Conservation (phyloP, 2,888 invertebrate genomes). For the Euphydryas editha region DNA sequence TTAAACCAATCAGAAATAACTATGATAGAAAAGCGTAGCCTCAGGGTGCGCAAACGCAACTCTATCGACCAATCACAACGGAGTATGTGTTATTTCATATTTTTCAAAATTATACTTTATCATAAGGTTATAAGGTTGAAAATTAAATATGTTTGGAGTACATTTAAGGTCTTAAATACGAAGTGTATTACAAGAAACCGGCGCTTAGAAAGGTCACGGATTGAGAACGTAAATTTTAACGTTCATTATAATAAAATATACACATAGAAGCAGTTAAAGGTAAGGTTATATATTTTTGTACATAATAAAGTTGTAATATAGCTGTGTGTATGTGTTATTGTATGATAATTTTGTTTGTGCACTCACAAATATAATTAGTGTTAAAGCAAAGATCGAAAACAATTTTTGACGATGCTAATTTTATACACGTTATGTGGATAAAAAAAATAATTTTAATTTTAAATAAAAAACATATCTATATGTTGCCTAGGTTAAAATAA, state of each 20-base stretch:
- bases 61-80: constrained; percentile 5
- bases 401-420: too few relatives aligned
- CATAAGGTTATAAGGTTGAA: not conserved
- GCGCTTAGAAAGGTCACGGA: constrained; percentile 44
- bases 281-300: not conserved
- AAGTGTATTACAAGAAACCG: constrained; percentile 35
- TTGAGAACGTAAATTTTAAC: constrained; percentile 34
- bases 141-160: not conserved
- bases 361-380: too few relatives aligned
- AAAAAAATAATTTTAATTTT: too few relatives aligned
- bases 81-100: not conserved
- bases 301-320: not conserved
- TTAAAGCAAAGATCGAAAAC: too few relatives aligned
- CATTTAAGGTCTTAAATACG: constrained; percentile 20
- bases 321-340: too few relatives aligned
- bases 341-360: too few relatives aligned
- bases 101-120: constrained; percentile 20
- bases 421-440: too few relatives aligned
- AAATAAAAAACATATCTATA: too few relatives aligned
- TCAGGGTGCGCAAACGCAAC: constrained; percentile 38
- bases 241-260: not conserved
- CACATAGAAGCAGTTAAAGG: not conserved
- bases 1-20: constrained; percentile 33
- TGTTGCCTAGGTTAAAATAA: too few relatives aligned
- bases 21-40: constrained; percentile 41